These are phyloP conservation scores for Bradypodion ventrale DNA, from an alignment of 2,797 vertebrate species.

Conservation along the genomic window DNA sequence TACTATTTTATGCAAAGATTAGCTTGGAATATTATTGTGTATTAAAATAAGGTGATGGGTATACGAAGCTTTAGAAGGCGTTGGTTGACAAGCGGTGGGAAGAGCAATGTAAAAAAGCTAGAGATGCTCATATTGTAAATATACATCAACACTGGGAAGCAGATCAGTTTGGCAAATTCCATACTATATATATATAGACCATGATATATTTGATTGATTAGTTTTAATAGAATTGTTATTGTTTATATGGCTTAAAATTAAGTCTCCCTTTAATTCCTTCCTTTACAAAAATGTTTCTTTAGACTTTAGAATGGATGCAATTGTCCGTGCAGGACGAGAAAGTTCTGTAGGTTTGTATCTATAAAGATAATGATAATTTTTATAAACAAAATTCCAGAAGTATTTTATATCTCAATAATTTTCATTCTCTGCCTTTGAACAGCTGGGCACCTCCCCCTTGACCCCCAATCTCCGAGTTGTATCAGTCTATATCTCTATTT, in stretches of 20 bases:
- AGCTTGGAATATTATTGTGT: slow-evolving; percentile 24
- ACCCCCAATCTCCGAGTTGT: background rate
- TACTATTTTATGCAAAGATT: slow-evolving; percentile 34
- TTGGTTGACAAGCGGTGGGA: slow-evolving; percentile 58
- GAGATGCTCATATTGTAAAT: slow-evolving; percentile 54
- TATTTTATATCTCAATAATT: slow-evolving; percentile 46
- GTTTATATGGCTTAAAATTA: slow-evolving; percentile 25
- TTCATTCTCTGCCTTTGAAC: slow-evolving; percentile 59
- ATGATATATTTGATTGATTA: slow-evolving; percentile 1
- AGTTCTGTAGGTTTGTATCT: slow-evolving; percentile 30
- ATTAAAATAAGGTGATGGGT: slow-evolving; percentile 17
- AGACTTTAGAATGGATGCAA: slow-evolving; percentile 34
- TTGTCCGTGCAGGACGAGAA: slow-evolving; percentile 42
- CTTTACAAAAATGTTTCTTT: slow-evolving; percentile 45
- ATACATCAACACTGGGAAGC: slow-evolving; percentile 57
- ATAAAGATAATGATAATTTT: background rate
- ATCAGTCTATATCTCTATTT: slow-evolving; percentile 54
- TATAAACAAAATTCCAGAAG: slow-evolving; percentile 33
- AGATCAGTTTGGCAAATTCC: slow-evolving; percentile 27
- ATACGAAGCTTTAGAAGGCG: slow-evolving; percentile 50
- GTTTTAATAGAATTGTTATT: slow-evolving; percentile 5
- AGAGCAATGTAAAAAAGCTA: slow-evolving; percentile 53
- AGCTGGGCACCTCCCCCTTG: slow-evolving; percentile 26
- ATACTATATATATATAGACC: background rate
- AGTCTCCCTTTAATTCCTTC: slow-evolving; percentile 39